Evolutionary conservation across 2,797 vertebrate genomes (phyloP).

Genomic region (Aulostomus chinensis): DNA sequence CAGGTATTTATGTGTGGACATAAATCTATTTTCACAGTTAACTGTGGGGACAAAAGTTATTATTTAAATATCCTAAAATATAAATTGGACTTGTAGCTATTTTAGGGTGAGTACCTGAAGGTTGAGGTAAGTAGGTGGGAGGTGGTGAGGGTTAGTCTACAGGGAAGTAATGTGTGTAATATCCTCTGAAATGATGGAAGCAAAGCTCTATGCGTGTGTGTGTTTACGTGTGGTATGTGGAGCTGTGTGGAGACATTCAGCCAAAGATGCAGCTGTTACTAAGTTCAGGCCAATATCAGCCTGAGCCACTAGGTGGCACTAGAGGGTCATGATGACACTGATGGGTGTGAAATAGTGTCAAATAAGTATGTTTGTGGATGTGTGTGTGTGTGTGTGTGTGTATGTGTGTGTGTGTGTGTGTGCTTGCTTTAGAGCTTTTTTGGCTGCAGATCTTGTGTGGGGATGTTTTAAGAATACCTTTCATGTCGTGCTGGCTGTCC

Average conservation of each 20-base stretch:
- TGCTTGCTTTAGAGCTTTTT: constrained; percentile 55
- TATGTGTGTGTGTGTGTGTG: too few species aligned
- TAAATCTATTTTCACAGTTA: too few species aligned
- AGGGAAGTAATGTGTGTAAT: too few species aligned
- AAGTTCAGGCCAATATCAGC: constrained; percentile 31
- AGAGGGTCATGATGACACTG: constrained; percentile 13
- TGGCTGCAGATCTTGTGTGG: constrained; percentile 2
- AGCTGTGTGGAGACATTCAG: constrained; percentile 50
- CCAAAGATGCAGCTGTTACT: constrained; percentile 67
- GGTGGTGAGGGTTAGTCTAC: too few species aligned
- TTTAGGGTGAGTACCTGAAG: too few species aligned
- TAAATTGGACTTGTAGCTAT: too few species aligned
- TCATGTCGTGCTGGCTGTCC: constrained; percentile 92
- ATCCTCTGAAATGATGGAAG: neutral
- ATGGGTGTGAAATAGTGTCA: constrained; percentile 1
- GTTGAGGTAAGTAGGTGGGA: too few species aligned
- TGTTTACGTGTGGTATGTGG: constrained; percentile 38
- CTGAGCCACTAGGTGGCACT: constrained; percentile 64
- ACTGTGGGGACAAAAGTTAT: too few species aligned
- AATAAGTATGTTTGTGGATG: too few species aligned
- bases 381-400: too few species aligned
- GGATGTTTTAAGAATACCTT: constrained; percentile 77
- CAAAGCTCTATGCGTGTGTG: constrained; percentile 3
- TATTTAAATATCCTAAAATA: too few species aligned
- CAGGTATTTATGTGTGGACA: constrained; percentile 2